Evolutionary conservation across 2,113 vertebrate genomes (phyloP), one percentile per base, ranked within the genome.

Genomic region (Brachirus orientalis): DNA sequence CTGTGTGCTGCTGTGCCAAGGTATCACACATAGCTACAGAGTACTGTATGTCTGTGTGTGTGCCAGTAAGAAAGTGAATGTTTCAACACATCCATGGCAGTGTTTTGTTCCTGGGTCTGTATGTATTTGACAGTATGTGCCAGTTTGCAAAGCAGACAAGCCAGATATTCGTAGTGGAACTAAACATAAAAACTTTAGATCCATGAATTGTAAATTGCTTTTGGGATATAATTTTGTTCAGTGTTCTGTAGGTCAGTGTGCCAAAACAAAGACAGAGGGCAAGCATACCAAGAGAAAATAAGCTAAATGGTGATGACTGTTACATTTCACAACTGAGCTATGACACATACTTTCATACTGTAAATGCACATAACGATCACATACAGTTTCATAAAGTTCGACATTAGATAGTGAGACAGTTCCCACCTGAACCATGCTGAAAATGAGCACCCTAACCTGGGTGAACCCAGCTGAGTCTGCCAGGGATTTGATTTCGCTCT

Each of bases 1-100:
- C 22, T 52, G 8, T 16, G 11, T 65, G 41, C 37, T 33, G 6
- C 46, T 48, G 53, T 56, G 68, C 56, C 77, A 70, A 60, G 46
- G n/a, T n/a, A n/a, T n/a, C n/a, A n/a, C n/a, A n/a, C n/a, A n/a
- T n/a, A n/a, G n/a, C n/a, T n/a, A n/a, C n/a, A n/a, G n/a, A n/a
- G n/a, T n/a, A n/a, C n/a, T n/a, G n/a, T 22, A 12, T n/a, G 14
- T 55, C 14, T 60, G 43, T 47, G 38, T 47, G 38, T 56, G 10
- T 43, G 43, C 58, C 54, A 57, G n/a, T 1, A 3, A 20, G 37
- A 40, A 11, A 45, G 37, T 1, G 14, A 38, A n/a, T 18, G 43
- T 63, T 75, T 59, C 19, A 63, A 61, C 14, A 43, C 16, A 50
- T 38, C 35, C 22, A 16, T 58, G 22, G 10, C n/a, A 66, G 11